phyloP scores from a whole-genome alignment of 2,888 invertebrate genomes.

The Calephelis perditalis region DNA sequence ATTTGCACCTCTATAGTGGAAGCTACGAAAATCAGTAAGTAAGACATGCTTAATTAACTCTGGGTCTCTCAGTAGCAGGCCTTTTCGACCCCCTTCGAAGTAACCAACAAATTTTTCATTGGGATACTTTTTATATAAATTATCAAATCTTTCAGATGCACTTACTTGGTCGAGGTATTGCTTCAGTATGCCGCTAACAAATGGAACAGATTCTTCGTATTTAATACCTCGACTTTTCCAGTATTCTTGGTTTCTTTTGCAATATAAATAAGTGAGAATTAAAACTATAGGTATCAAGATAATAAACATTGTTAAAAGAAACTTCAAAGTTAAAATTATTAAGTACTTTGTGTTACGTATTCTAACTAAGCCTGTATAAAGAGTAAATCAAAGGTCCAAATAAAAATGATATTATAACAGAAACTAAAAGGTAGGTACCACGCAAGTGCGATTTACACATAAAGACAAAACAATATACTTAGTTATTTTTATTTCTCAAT shows the following conservation, averaged over 20 bases:
- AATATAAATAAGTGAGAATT: conserved; percentile 39
- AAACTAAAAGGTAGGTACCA: no score
- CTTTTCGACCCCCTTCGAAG: conserved; percentile 39
- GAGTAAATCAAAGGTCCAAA: no score
- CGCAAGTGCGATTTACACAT: no score
- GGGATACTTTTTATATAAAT: conserved; percentile 46
- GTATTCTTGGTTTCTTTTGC: conserved; percentile 43
- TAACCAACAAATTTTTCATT: conserved; percentile 48
- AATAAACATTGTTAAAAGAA: conserved; percentile 3
- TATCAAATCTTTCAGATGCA: conserved; percentile 24
- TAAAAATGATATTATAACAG: no score
- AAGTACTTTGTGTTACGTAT: no score
- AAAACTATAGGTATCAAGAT: conserved; percentile 2
- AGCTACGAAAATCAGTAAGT: no score
- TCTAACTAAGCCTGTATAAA: no score
- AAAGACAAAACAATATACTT: no score
- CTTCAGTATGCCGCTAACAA: conserved; percentile 41
- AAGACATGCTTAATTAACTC: conserved; percentile 27
- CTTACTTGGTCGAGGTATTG: background rate
- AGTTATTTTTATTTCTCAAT: no score
- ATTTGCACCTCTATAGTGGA: conserved; percentile 27
- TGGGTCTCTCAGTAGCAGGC: conserved; percentile 47
- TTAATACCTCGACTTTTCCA: conserved; percentile 44
- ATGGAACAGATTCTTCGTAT: conserved; percentile 41
- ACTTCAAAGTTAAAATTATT: no score